phyloP scores from a whole-genome alignment of 2,797 vertebrate genomes.

The Craterocephalus amniculus region DNA sequence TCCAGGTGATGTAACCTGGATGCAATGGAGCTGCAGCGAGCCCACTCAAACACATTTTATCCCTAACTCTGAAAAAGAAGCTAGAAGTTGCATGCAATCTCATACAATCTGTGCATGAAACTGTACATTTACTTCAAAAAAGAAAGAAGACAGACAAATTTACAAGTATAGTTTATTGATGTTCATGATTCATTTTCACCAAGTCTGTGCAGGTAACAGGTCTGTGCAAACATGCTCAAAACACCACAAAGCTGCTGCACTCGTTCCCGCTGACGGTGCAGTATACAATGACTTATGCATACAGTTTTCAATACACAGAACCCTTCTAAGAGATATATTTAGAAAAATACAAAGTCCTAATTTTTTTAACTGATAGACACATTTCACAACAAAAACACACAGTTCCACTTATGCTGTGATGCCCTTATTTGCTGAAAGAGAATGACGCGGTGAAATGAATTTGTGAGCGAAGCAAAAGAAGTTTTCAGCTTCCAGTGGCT shows the following conservation, averaged over 20 bases:
- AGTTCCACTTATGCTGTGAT: conserved; percentile 60
- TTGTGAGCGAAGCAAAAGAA: background rate
- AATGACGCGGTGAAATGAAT: conserved; percentile 19
- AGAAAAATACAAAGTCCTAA: conserved; percentile 86
- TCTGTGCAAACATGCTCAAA: conserved; percentile 81
- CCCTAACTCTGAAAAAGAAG: background rate
- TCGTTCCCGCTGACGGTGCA: conserved; percentile 59
- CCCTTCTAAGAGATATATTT: conserved; percentile 71
- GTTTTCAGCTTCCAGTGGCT: conserved; percentile 12
- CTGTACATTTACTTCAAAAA: background rate
- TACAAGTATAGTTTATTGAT: conserved; percentile 77
- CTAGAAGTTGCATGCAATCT: background rate
- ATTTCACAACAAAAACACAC: conserved; percentile 72
- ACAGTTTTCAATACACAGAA: conserved; percentile 72
- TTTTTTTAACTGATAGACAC: conserved; percentile 71
- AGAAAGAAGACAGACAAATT: conserved; percentile 25
- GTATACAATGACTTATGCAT: conserved; percentile 71
- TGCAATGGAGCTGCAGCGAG: conserved; percentile 5
- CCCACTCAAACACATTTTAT: conserved; percentile 6
- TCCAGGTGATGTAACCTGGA: conserved; percentile 45
- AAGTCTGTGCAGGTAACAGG: conserved; percentile 70
- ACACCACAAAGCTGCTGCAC: conserved; percentile 77
- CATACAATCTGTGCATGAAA: background rate
- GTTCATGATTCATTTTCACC: conserved; percentile 65
- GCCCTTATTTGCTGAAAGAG: conserved; percentile 51